phyloP scores from a whole-genome alignment of 2,888 invertebrate genomes.

The Pemphredon lugubris region DNA sequence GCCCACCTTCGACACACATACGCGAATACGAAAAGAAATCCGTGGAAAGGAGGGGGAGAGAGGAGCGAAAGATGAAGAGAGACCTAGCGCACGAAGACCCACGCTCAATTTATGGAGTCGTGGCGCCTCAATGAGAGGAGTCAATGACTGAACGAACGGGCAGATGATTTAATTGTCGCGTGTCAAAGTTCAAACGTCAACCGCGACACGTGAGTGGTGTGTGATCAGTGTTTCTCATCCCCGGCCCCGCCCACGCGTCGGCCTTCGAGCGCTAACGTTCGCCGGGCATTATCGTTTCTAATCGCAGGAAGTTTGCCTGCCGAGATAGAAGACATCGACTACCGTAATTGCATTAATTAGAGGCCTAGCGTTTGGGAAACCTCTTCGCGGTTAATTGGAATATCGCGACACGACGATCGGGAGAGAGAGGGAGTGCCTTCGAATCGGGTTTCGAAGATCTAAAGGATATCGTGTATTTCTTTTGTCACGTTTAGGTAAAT shows the following conservation, averaged over 20 bases:
- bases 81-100: slow-evolving; percentile 54
- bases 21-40: slow-evolving; percentile 11
- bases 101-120: slow-evolving; percentile 69
- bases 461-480: too few relatives aligned
- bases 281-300: slow-evolving; percentile 40
- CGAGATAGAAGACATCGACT: slow-evolving; percentile 6
- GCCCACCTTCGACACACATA: slow-evolving; percentile 42
- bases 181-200: slow-evolving; percentile 68
- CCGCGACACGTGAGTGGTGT: slow-evolving; percentile 44
- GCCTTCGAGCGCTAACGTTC: background rate
- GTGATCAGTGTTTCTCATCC: slow-evolving; percentile 36
- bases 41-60: background rate
- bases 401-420: background rate
- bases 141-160: slow-evolving; percentile 67
- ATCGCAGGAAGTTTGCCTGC: slow-evolving; percentile 59
- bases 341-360: slow-evolving; percentile 58
- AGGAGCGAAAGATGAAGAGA: slow-evolving; percentile 18
- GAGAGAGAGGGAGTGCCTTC: too few relatives aligned
- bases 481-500: too few relatives aligned
- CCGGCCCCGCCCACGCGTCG: slow-evolving; percentile 4
- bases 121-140: slow-evolving; percentile 62
- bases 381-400: slow-evolving; percentile 35
- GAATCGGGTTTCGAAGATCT: too few relatives aligned
- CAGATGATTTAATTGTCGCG: slow-evolving; percentile 75
- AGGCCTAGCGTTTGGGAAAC: slow-evolving; percentile 22